phyloP scores from a whole-genome alignment of 1,140 invertebrate genomes.

The Apis dorsata region DNA sequence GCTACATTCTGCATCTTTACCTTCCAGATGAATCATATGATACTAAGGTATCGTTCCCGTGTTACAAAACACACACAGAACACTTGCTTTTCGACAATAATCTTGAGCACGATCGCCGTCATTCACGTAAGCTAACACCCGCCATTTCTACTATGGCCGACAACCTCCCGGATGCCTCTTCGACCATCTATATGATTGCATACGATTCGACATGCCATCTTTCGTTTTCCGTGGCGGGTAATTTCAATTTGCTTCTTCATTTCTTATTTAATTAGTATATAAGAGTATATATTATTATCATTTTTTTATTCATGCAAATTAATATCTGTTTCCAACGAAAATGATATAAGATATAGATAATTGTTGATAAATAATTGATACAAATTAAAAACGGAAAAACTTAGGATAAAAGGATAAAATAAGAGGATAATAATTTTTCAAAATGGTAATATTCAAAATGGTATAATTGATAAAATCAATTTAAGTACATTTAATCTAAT shows the following conservation, averaged over 20 bases:
- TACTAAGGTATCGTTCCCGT: conserved; percentile 81
- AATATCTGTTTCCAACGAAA: too few species aligned
- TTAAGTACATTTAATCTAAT: background rate
- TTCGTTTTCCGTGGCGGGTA: conserved; percentile 43
- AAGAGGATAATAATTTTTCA: background rate
- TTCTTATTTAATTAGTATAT: background rate
- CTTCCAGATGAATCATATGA: conserved; percentile 83
- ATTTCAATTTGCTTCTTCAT: conserved; percentile 26
- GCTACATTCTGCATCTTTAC: conserved; percentile 94
- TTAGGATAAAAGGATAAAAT: background rate
- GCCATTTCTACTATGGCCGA: conserved; percentile 85
- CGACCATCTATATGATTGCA: conserved; percentile 48
- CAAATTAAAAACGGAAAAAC: too few species aligned
- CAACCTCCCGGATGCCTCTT: conserved; percentile 62
- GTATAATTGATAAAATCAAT: too few species aligned
- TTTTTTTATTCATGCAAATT: too few species aligned
- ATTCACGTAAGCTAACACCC: conserved; percentile 86
- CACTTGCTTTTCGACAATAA: conserved; percentile 69
- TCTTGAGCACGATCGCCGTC: conserved; percentile 80
- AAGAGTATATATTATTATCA: too few species aligned
- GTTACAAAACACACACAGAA: conserved; percentile 73
- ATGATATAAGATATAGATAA: too few species aligned
- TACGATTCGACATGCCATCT: conserved; percentile 42
- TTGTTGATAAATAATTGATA: too few species aligned
- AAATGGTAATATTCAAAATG: too few species aligned